These are phyloP conservation scores for Lophochroa leadbeateri DNA, from an alignment of 2,113 vertebrate species.

Conservation along the genomic window DNA sequence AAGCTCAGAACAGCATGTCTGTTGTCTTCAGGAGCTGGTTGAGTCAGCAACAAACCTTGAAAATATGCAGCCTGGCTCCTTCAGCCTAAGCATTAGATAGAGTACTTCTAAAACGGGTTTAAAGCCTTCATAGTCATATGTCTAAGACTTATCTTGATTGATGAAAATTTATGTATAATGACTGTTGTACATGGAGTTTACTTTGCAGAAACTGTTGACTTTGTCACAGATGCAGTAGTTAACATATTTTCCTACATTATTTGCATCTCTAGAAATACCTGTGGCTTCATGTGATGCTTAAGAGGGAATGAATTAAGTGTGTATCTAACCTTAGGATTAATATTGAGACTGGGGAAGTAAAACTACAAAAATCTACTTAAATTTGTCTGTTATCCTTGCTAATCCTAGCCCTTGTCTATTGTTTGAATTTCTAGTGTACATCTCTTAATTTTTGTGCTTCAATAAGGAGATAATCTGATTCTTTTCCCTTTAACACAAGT, in stretches of 20 bases:
- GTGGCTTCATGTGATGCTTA: not conserved
- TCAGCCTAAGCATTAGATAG: not conserved
- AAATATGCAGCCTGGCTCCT: not conserved
- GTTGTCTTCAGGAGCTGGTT: not conserved
- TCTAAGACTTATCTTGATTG: not conserved
- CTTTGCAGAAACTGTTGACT: not conserved
- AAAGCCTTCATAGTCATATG: not conserved
- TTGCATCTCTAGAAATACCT: not conserved
- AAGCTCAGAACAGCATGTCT: not conserved
- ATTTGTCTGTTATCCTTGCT: not conserved
- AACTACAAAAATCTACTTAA: not conserved
- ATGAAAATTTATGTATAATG: too few relatives aligned
- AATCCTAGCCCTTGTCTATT: not conserved
- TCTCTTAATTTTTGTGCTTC: not conserved
- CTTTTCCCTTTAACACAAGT: not conserved
- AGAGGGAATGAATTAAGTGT: not conserved
- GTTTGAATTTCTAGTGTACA: not conserved
- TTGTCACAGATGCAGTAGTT: not conserved
- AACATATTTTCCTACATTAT: not conserved
- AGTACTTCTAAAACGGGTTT: not conserved
- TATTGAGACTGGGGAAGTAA: not conserved
- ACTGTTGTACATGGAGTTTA: not conserved
- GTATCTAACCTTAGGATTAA: not conserved
- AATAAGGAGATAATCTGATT: not conserved
- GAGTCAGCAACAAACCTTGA: not conserved